Conservation (phyloP, 2,888 invertebrate species). For the Eugnorisma glareosa region DNA sequence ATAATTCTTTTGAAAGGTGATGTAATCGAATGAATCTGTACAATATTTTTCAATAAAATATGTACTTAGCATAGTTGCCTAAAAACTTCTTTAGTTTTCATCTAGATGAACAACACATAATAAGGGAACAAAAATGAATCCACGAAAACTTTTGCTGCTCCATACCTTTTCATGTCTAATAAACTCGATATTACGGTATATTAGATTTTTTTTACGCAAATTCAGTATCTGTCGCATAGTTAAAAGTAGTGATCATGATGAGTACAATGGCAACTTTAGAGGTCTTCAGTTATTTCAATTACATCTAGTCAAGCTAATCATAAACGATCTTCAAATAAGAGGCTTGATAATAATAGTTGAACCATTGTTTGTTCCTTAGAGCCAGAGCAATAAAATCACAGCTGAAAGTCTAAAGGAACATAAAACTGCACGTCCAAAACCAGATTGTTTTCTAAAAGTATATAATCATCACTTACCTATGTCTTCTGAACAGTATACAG, state of each 20-base stretch:
- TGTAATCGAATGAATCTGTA: background rate
- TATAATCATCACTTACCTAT: constrained; percentile 78
- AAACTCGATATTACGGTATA: background rate
- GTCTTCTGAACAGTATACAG: constrained; percentile 85
- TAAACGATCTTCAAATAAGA: too few relatives aligned
- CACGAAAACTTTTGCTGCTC: too few relatives aligned
- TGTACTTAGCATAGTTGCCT: background rate
- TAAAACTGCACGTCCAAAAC: too few relatives aligned
- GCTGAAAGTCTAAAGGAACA: too few relatives aligned
- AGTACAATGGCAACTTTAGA: background rate
- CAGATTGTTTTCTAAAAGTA: background rate
- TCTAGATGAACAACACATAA: background rate
- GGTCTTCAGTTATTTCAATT: background rate
- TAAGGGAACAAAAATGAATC: background rate
- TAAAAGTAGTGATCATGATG: background rate
- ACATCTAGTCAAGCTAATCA: background rate
- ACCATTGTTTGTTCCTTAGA: background rate
- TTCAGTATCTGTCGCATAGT: background rate
- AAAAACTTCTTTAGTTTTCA: accelerated
- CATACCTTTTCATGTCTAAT: too few relatives aligned
- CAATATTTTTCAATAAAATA: background rate
- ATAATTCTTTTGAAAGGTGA: background rate
- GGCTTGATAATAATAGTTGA: too few relatives aligned
- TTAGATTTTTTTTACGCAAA: background rate
- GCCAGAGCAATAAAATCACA: background rate